phyloP scores from a whole-genome alignment of 2,888 invertebrate species.

The Stegophylla sp. region DNA sequence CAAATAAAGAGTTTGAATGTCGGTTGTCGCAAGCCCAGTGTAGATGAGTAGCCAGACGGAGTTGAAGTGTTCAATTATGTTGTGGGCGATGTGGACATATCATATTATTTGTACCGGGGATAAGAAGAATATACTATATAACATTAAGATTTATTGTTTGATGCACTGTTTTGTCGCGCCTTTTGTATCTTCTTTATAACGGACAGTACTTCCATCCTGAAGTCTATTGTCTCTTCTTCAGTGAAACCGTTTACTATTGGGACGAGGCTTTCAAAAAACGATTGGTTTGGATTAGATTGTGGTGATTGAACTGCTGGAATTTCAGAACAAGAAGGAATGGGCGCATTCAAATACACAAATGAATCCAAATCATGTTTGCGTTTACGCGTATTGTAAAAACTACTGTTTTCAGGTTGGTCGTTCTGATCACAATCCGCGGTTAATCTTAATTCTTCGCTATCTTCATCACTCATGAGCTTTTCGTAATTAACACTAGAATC shows the following conservation, averaged over 20 bases:
- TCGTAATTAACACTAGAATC: conserved; percentile 18
- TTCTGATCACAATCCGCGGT: background rate
- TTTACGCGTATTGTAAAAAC: background rate
- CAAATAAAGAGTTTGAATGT: conserved; percentile 3
- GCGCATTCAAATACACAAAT: background rate
- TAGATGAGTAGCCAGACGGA: conserved; percentile 1
- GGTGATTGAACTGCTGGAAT: background rate
- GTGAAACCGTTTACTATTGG: conserved; percentile 21
- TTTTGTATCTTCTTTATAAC: conserved; percentile 16
- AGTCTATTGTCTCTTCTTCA: conserved; percentile 26
- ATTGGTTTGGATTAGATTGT: conserved; percentile 17
- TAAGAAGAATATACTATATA: background rate
- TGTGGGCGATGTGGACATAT: conserved; percentile 6
- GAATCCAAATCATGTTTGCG: conserved; percentile 21
- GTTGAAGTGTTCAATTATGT: background rate
- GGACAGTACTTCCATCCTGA: conserved; percentile 26
- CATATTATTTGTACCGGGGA: background rate
- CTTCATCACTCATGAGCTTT: conserved; percentile 11
- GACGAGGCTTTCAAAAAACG: conserved; percentile 25
- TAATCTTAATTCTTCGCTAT: background rate
- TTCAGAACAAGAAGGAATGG: conserved; percentile 10
- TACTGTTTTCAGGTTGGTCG: background rate
- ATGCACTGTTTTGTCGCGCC: background rate
- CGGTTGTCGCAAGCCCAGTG: background rate
- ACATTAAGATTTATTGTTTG: background rate